A percentile compares a stretch with the other conserved stretches of the same genome.
phyloP scores from a whole-genome alignment of 2,113 vertebrate species.

The Loxodonta africana region DNA sequence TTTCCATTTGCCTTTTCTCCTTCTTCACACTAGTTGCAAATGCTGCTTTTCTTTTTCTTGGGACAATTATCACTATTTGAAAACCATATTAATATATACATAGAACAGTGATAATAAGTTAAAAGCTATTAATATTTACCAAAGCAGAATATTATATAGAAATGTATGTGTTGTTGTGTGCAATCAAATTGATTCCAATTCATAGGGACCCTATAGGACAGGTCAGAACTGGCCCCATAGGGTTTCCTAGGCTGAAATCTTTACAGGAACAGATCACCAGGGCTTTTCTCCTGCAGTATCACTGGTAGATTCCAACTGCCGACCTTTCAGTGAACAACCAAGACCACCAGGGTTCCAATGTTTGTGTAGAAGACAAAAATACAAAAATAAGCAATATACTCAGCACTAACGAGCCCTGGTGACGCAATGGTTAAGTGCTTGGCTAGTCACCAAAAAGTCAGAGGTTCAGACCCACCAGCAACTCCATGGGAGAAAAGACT shows the following conservation, averaged over 20 bases:
- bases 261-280: background rate
- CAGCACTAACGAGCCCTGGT: background rate
- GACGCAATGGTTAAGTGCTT: too few relatives aligned
- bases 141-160: background rate
- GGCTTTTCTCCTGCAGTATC: background rate
- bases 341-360: background rate
- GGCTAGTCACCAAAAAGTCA: too few relatives aligned
- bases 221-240: background rate
- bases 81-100: background rate
- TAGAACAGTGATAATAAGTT: background rate
- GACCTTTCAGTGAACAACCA: background rate
- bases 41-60: background rate
- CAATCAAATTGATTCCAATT: background rate
- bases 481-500: too few relatives aligned
- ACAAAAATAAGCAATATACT: background rate
- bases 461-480: too few relatives aligned
- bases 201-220: background rate
- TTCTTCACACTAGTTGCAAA: background rate
- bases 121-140: background rate
- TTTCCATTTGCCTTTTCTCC: background rate
- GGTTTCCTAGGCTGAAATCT: background rate
- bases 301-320: background rate
- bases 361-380: background rate
- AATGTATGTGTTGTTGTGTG: background rate
- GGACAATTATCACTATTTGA: slow-evolving; percentile 12